Evolutionary conservation across 2,888 invertebrate species (phyloP).

Genomic region (Ellobium chinense): DNA sequence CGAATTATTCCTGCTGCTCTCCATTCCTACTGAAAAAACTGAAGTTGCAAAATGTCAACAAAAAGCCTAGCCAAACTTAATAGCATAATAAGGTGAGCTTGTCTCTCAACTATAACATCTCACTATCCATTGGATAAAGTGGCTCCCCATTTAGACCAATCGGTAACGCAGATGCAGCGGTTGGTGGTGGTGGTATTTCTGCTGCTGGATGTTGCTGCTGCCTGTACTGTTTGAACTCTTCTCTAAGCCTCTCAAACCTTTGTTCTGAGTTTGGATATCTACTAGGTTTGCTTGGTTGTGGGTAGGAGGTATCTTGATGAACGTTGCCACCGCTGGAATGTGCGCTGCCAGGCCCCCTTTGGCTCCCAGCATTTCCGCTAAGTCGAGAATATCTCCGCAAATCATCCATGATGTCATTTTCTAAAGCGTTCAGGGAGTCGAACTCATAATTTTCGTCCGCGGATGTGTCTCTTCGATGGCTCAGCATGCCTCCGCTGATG

Average conservation of each 20-base stretch:
- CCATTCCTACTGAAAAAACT: too few species aligned
- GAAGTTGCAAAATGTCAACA: too few species aligned
- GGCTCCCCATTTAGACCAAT: conserved; percentile 20
- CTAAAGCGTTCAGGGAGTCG: conserved; percentile 83
- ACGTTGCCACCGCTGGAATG: conserved; percentile 56
- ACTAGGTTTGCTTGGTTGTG: not conserved
- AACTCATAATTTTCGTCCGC: conserved; percentile 98
- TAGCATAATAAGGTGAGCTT: too few species aligned
- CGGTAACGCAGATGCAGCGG: conserved; percentile 5
- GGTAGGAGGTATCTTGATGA: conserved; percentile 57
- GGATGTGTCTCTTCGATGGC: conserved; percentile 80
- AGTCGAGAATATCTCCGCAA: conserved; percentile 61
- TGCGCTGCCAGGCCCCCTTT: conserved; percentile 55
- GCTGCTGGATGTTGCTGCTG: conserved; percentile 56
- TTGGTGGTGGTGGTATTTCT: conserved; percentile 18
- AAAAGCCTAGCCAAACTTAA: too few species aligned
- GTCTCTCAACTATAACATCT: conserved; percentile 61
- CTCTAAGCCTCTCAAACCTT: conserved; percentile 70
- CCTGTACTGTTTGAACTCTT: conserved; percentile 71
- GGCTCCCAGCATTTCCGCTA: conserved; percentile 44
- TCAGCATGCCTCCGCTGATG: conserved; percentile 56
- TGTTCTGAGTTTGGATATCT: conserved; percentile 61
- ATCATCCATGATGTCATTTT: conserved; percentile 66
- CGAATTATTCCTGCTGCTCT: too few species aligned
- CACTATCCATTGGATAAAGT: conserved; percentile 54